Percentiles rank a stretch among this genome's conserved stretches.
Conservation (phyloP, 2,888 invertebrate genomes). For the Microdon myrmicae region DNA sequence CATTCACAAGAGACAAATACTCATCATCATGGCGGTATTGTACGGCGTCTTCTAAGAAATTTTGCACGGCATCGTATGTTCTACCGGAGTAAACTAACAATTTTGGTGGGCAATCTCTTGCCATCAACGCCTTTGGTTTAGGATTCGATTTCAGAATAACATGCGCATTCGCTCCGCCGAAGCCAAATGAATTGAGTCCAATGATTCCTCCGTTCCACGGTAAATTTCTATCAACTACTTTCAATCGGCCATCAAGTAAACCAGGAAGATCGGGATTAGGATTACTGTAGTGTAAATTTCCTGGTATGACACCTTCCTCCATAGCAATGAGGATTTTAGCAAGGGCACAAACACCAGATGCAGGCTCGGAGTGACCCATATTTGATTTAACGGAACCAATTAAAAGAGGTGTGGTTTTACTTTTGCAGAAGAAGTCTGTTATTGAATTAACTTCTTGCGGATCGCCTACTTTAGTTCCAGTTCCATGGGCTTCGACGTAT, state of each 20-base stretch:
- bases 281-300: conserved; percentile 86
- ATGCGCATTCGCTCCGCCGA: conserved; percentile 98
- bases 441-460: conserved; percentile 97
- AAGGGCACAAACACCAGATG: conserved; percentile 88
- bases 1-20: conserved; percentile 80
- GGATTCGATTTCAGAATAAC: conserved; percentile 83
- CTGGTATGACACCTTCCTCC: conserved; percentile 89
- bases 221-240: conserved; percentile 85
- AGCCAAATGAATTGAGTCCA: conserved; percentile 96
- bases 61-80: conserved; percentile 80
- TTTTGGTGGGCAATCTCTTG: conserved; percentile 72
- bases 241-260: conserved; percentile 87
- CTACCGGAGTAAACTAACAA: conserved; percentile 85
- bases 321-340: conserved; percentile 93
- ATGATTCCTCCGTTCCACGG: conserved; percentile 92
- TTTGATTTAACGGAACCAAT: conserved; percentile 98
- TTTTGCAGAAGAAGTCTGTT: conserved; percentile 88
- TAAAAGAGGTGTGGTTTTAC: conserved; percentile 80
- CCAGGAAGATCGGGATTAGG: conserved; percentile 94
- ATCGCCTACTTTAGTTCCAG: conserved; percentile 98
- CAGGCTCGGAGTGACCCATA: conserved; percentile 98
- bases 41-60: conserved; percentile 73
- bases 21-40: conserved; percentile 75
- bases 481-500: conserved; percentile 98
- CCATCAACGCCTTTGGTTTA: conserved; percentile 73